These are phyloP conservation scores for Neostethus bicornis DNA, from an alignment of 2,797 vertebrate genomes.

Conservation along the genomic window DNA sequence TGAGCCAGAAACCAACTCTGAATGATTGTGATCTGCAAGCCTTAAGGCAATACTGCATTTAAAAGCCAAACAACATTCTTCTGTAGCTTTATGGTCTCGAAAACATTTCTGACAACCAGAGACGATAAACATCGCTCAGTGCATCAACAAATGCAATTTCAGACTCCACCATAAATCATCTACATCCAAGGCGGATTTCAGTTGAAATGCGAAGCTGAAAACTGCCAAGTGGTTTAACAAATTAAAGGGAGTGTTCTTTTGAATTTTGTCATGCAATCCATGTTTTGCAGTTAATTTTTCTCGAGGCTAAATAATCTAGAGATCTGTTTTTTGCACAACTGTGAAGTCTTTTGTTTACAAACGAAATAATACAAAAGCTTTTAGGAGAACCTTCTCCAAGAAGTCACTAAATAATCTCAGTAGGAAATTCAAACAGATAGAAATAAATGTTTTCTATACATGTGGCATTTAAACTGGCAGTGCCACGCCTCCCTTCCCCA, in stretches of 20 bases:
- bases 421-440: neutral
- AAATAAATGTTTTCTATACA: neutral
- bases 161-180: neutral
- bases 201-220: neutral
- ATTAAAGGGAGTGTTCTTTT: neutral
- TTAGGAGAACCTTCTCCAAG: neutral
- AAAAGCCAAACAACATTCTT: neutral
- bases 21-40: neutral
- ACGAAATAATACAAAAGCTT: neutral
- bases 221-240: neutral
- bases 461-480: constrained; percentile 18
- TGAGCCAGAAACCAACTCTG: neutral
- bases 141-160: neutral
- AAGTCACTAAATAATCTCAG: neutral
- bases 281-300: neutral
- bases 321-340: neutral
- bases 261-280: neutral
- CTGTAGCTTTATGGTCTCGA: neutral
- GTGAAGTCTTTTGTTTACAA: neutral
- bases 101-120: neutral
- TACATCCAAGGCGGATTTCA: neutral
- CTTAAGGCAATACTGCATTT: neutral
- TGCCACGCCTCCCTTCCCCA: constrained; percentile 13
- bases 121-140: neutral
- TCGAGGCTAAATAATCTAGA: neutral